Percentiles rank a stretch among this genome's conserved stretches.
phyloP scores from a whole-genome alignment of 2,113 vertebrate species.

The Scalopus aquaticus region DNA sequence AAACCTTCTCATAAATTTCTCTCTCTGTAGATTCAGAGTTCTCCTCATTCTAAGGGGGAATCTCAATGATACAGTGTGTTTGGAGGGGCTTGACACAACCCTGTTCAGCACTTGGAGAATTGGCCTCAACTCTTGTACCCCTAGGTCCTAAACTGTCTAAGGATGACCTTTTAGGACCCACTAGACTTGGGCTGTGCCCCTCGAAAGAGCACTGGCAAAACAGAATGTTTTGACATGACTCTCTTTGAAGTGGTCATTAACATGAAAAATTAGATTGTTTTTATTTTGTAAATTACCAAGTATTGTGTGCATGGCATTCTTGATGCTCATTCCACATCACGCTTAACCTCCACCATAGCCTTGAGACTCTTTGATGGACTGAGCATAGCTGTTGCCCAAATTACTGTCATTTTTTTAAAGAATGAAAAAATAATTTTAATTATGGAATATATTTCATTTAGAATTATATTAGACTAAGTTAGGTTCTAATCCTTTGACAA shows the following conservation, averaged over 20 bases:
- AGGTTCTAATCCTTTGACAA: no score
- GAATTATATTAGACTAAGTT: not conserved
- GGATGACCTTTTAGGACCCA: not conserved
- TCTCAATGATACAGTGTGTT: not conserved
- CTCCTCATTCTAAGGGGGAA: not conserved
- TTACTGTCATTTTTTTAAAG: not conserved
- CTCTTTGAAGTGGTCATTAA: not conserved
- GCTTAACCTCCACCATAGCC: not conserved
- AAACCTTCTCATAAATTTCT: not conserved
- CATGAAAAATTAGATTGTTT: not conserved
- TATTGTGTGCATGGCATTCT: not conserved
- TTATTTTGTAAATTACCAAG: not conserved
- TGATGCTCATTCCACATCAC: no score
- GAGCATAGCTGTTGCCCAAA: not conserved
- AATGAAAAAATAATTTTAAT: not conserved
- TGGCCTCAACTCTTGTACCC: not conserved
- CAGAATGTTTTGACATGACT: not conserved
- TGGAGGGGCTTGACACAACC: not conserved
- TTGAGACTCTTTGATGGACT: not conserved
- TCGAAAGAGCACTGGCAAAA: not conserved
- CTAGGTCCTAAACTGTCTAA: not conserved
- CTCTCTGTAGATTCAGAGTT: not conserved
- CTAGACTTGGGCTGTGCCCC: not conserved
- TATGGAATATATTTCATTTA: not conserved
- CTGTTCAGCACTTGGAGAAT: not conserved